Evolutionary conservation across 2,797 vertebrate species (phyloP), one percentile per base, ranked within the genome.

Genomic region (Lacerta viridis): DNA sequence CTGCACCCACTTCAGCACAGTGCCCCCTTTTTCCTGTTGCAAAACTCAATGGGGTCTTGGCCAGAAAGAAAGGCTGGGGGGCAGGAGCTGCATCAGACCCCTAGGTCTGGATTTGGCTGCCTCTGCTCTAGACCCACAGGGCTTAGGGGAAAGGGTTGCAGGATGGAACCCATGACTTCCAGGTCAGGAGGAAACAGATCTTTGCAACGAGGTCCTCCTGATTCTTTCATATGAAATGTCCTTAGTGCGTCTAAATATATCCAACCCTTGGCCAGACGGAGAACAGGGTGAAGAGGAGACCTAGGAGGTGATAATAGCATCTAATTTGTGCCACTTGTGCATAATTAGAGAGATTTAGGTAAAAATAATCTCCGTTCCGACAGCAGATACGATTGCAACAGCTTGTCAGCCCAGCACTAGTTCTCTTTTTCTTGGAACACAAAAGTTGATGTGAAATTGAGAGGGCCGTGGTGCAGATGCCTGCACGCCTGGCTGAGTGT

Each of bases 381-480:
- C 87, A 91, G 55, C 0, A 0, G 68, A 59, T 91, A 41, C 78
- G 80, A 76, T 50, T 84, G 46, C 88, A 92, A 72, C 79, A 92
- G 81, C 39, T 88, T 91, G 91, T 87, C 88, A 88, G 87, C 36
- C 59, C 68, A 89, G 17, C 41, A 0, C 41, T 89, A 92, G 76
- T 92, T 94, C 84, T 90, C 87, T 91, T 93, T 93, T 90, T 77
- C 81, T 87, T 92, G 71, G 78, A 84, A 93, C 79, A 88, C 91
- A 90, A 87, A 91, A 11, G 78, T 72, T 90, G 91, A 93, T 94
- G 85, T 93, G 94, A 93, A 95, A 94, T 94, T 88, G 81, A 91
- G 92, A 95, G 87, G 79, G 83, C 50, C 13, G 3, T 15, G 23
- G 90, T 91, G 92, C 83, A 87, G 89, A 92, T 91, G 91, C 85